These are phyloP conservation scores for Pangasius larnaudii DNA, from an alignment of 2,797 vertebrate species.

Conservation along the genomic window DNA sequence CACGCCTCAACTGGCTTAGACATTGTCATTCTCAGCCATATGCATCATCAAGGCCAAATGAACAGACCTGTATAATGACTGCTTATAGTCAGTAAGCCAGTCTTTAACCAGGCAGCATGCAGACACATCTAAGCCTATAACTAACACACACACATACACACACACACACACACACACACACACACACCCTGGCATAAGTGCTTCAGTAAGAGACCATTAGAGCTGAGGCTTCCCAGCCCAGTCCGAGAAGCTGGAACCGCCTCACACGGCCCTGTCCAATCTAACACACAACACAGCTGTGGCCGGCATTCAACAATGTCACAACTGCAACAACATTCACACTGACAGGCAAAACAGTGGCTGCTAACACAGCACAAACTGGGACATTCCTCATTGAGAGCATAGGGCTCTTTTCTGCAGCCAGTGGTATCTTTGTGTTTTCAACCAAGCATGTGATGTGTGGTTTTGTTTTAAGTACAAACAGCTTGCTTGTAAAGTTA, in stretches of 20 bases:
- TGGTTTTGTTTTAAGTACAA: constrained; percentile 21
- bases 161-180: neutral
- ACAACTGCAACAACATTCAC: constrained; percentile 15
- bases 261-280: constrained; percentile 2
- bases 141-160: neutral
- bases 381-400: neutral
- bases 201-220: constrained; percentile 22
- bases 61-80: neutral
- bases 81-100: neutral
- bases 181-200: neutral
- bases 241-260: neutral
- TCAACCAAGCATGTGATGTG: constrained; percentile 20
- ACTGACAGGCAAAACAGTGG: neutral
- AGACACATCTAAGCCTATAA: neutral
- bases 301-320: constrained; percentile 13
- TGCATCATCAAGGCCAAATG: neutral
- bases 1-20: neutral
- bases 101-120: neutral
- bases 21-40: too few species aligned
- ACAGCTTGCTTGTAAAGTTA: constrained; percentile 1
- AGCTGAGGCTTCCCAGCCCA: neutral
- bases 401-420: neutral
- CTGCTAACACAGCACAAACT: constrained; percentile 24
- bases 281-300: neutral
- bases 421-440: constrained; percentile 2